Conservation (phyloP, 2,797 vertebrate species). For the Anas bernieri region DNA sequence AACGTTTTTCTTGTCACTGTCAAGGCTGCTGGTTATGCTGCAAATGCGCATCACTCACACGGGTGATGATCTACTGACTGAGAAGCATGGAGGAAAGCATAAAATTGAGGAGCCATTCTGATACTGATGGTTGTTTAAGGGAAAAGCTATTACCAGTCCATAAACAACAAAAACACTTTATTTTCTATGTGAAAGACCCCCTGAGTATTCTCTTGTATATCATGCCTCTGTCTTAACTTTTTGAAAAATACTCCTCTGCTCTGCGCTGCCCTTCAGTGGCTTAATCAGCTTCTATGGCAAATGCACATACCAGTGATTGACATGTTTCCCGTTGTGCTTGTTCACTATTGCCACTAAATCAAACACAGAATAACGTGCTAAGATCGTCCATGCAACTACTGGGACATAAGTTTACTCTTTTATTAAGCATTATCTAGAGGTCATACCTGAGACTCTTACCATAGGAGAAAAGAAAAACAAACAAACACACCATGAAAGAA, state of each 20-base stretch:
- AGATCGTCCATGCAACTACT: background rate
- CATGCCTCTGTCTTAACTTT: background rate
- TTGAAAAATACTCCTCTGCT: background rate
- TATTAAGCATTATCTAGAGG: background rate
- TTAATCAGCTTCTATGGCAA: background rate
- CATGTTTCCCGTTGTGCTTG: background rate
- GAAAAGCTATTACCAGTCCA: background rate
- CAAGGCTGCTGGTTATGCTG: constrained; percentile 16
- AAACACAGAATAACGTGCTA: background rate
- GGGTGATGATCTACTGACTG: background rate
- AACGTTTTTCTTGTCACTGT: constrained; percentile 23
- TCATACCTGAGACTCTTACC: background rate
- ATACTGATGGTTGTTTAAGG: background rate
- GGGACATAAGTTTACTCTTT: background rate
- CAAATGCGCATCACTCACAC: background rate
- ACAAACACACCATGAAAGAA: no score
- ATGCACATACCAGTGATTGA: background rate
- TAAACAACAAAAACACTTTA: background rate
- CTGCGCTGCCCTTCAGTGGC: accelerated
- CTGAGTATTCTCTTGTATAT: background rate
- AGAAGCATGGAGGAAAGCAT: background rate
- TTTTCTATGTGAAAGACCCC: background rate
- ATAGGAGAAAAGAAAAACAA: background rate
- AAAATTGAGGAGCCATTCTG: background rate
- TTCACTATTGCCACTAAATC: background rate